Percentiles rank a stretch among this genome's conserved stretches.
Evolutionary conservation across 1,140 invertebrate genomes (phyloP).

Genomic region (Lineus longissimus): DNA sequence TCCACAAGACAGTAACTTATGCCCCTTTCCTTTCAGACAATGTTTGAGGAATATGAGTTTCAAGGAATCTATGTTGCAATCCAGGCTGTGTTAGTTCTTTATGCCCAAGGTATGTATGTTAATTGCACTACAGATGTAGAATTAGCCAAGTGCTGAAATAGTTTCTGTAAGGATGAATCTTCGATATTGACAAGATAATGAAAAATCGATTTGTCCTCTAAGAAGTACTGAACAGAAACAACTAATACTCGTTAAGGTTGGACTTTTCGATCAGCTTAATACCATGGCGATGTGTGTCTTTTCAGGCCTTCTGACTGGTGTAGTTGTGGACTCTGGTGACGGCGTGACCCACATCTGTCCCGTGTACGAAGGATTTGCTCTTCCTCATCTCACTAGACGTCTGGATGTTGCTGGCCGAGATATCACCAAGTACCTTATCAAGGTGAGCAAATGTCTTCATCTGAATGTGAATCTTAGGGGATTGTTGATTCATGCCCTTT

Average conservation of each 20-base stretch:
- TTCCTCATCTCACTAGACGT: constrained; percentile 90
- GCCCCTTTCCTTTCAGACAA: constrained; percentile 72
- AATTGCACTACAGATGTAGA: neutral
- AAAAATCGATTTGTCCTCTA: neutral
- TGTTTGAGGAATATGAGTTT: constrained; percentile 99
- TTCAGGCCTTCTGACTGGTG: constrained; percentile 81
- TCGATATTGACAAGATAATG: neutral
- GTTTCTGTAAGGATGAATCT: neutral
- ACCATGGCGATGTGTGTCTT: constrained; percentile 5
- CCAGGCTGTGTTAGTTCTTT: constrained; percentile 89
- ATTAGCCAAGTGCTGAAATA: neutral
- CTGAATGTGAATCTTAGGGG: neutral
- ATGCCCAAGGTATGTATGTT: constrained; percentile 78
- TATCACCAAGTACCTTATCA: constrained; percentile 97
- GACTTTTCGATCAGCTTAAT: no score
- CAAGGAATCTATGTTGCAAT: constrained; percentile 95
- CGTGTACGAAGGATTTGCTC: constrained; percentile 94
- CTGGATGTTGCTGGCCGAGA: constrained; percentile 97
- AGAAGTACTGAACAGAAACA: neutral
- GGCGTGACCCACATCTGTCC: constrained; percentile 99
- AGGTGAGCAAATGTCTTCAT: constrained; percentile 60
- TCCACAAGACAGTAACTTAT: no score
- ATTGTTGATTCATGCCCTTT: constrained; percentile 4
- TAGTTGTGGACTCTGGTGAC: constrained; percentile 97
- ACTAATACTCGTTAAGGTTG: no score